Evolutionary conservation across 2,888 invertebrate genomes (phyloP).

Genomic region (Hypena proboscidalis): DNA sequence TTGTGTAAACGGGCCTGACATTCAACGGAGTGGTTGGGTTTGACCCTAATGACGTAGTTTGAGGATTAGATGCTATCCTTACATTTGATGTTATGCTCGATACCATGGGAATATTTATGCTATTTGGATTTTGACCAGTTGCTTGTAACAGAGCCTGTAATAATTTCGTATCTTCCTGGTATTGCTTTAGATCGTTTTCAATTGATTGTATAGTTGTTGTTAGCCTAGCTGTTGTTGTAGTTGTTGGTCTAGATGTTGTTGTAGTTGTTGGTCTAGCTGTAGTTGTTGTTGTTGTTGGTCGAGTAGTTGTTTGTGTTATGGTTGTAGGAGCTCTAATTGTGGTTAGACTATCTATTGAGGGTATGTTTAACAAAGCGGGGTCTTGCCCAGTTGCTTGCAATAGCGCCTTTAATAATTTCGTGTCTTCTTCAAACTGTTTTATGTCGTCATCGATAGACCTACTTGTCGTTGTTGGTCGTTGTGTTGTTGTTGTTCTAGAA

Average conservation of each 20-base stretch:
- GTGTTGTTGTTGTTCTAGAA: constrained; percentile 43
- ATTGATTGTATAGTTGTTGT: constrained; percentile 58
- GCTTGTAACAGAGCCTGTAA: constrained; percentile 76
- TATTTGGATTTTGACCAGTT: constrained; percentile 62
- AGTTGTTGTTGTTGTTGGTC: constrained; percentile 43
- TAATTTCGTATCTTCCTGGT: constrained; percentile 74
- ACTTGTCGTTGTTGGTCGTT: constrained; percentile 61
- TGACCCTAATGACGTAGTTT: constrained; percentile 66
- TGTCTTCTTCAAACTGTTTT: constrained; percentile 77
- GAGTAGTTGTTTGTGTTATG: constrained; percentile 41
- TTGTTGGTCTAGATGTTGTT: constrained; percentile 44
- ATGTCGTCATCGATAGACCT: constrained; percentile 78
- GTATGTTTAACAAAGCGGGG: constrained; percentile 69
- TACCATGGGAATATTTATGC: constrained; percentile 64
- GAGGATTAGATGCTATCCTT: constrained; percentile 72
- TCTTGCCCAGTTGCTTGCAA: constrained; percentile 76
- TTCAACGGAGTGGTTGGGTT: constrained; percentile 71
- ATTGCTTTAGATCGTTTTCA: constrained; percentile 67
- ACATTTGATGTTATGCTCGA: constrained; percentile 76
- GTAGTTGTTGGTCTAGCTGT: constrained; percentile 42
- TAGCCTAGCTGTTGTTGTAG: constrained; percentile 46
- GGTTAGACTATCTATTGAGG: constrained; percentile 58
- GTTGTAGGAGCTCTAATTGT: constrained; percentile 48
- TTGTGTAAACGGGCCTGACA: constrained; percentile 67
- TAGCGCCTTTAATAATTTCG: constrained; percentile 74